Evolutionary conservation across 2,113 vertebrate genomes (phyloP).

Genomic region (Aegithalos caudatus): DNA sequence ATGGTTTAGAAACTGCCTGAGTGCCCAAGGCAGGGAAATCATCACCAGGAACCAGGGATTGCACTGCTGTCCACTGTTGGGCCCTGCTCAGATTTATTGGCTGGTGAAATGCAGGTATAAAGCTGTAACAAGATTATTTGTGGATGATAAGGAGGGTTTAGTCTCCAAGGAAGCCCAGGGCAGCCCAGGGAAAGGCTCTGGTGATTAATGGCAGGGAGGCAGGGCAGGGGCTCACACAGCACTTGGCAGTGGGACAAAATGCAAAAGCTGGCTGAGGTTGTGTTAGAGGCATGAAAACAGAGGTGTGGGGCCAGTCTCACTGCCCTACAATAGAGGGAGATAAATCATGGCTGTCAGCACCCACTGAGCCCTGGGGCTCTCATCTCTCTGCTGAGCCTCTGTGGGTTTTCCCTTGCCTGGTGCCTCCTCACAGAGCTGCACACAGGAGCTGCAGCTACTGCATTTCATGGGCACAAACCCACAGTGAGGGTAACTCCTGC

Average conservation of each 20-base stretch:
- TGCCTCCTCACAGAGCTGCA: neutral
- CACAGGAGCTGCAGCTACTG: neutral
- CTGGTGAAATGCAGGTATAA: neutral
- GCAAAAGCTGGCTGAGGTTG: neutral
- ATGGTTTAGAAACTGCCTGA: neutral
- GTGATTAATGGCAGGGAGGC: neutral
- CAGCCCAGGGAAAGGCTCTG: neutral
- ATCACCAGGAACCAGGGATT: rapidly evolving
- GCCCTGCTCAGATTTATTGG: slow-evolving; percentile 6
- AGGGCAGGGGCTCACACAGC: neutral
- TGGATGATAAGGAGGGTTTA: neutral
- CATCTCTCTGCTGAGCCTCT: neutral
- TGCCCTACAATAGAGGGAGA: neutral
- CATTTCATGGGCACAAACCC: neutral
- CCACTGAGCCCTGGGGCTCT: neutral
- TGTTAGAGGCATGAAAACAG: neutral
- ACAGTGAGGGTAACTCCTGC: rapidly evolving
- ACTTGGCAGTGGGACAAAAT: neutral
- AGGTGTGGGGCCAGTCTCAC: neutral
- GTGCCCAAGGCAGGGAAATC: neutral
- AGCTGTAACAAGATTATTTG: neutral
- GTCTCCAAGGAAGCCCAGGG: neutral
- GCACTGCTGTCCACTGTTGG: rapidly evolving
- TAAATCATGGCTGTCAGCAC: neutral
- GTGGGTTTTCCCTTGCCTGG: neutral